Evolutionary conservation across 1,140 invertebrate species (phyloP).

Genomic region (Meloidogyne chitwoodi): DNA sequence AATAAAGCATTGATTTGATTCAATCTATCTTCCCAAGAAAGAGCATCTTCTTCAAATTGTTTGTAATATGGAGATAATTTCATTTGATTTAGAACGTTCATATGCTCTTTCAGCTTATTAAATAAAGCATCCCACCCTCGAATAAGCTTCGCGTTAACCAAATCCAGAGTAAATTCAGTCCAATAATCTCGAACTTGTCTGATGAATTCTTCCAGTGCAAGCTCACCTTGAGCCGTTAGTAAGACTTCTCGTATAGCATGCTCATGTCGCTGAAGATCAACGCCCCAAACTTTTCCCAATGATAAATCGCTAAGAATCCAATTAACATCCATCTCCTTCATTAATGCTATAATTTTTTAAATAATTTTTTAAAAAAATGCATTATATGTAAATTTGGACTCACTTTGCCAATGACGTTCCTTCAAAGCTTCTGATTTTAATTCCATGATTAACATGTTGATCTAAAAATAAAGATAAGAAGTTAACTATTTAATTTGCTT

Average conservation of each 20-base stretch:
- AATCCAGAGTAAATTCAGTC: constrained; percentile 93
- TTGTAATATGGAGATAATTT: constrained; percentile 99
- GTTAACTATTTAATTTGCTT: too few relatives aligned
- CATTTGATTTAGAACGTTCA: constrained; percentile 92
- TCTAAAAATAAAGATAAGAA: too few relatives aligned
- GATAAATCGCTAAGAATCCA: constrained; percentile 93
- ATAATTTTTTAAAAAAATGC: too few relatives aligned
- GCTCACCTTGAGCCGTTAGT: constrained; percentile 90
- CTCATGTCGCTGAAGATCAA: constrained; percentile 89
- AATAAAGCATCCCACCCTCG: constrained; percentile 99
- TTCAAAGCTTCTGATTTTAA: constrained; percentile 98
- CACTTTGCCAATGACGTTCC: constrained; percentile 89
- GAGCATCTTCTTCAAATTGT: too few relatives aligned
- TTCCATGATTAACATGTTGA: constrained; percentile 93
- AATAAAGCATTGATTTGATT: constrained; percentile 87
- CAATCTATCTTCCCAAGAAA: constrained; percentile 98
- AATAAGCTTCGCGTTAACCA: constrained; percentile 94
- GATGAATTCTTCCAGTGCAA: too few relatives aligned
- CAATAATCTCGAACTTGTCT: too few relatives aligned
- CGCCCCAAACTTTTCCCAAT: constrained; percentile 96
- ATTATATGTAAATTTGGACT: too few relatives aligned
- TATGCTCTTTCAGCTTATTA: constrained; percentile 85
- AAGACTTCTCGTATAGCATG: constrained; percentile 89
- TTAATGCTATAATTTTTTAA: too few relatives aligned
- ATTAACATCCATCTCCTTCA: constrained; percentile 83